Conservation (phyloP, 2,888 invertebrate genomes). For the Gibbula magus region DNA sequence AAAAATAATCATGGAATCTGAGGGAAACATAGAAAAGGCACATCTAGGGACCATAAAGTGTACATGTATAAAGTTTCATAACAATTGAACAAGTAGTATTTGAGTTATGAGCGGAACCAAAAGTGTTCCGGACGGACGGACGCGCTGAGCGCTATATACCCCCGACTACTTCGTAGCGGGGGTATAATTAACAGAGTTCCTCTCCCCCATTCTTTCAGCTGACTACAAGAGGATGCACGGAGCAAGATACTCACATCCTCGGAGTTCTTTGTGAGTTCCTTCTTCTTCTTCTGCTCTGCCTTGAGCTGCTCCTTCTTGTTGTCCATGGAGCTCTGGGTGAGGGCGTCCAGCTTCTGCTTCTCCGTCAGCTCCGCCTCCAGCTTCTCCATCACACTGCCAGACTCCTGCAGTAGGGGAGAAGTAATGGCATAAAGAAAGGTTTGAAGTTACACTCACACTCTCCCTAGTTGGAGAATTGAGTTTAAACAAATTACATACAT, state of each 20-base stretch:
- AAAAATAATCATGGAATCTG: too few relatives aligned
- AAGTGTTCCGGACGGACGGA: too few relatives aligned
- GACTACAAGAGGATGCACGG: neutral
- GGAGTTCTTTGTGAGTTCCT: slow-evolving; percentile 82
- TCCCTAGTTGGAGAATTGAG: too few relatives aligned
- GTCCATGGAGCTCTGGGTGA: slow-evolving; percentile 80
- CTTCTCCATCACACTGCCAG: slow-evolving; percentile 80
- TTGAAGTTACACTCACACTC: too few relatives aligned
- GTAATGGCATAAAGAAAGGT: neutral
- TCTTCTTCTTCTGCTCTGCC: slow-evolving; percentile 83
- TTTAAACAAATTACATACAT: neutral
- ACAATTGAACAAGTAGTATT: too few relatives aligned
- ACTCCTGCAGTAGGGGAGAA: slow-evolving; percentile 77
- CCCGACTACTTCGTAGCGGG: too few relatives aligned
- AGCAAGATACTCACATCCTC: slow-evolving; percentile 77
- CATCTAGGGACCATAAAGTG: too few relatives aligned
- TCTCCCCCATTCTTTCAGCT: neutral
- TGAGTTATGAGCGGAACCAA: too few relatives aligned
- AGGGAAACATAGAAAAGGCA: too few relatives aligned
- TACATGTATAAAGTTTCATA: too few relatives aligned
- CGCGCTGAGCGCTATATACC: too few relatives aligned
- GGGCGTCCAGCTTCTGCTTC: slow-evolving; percentile 83
- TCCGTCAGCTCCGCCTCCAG: slow-evolving; percentile 82
- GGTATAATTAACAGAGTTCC: too few relatives aligned
- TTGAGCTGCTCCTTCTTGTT: slow-evolving; percentile 82